A percentile compares a stretch with the other conserved stretches of the same genome.
These are phyloP conservation scores for Nezara viridula DNA, from an alignment of 2,888 invertebrate species.

Conservation along the genomic window DNA sequence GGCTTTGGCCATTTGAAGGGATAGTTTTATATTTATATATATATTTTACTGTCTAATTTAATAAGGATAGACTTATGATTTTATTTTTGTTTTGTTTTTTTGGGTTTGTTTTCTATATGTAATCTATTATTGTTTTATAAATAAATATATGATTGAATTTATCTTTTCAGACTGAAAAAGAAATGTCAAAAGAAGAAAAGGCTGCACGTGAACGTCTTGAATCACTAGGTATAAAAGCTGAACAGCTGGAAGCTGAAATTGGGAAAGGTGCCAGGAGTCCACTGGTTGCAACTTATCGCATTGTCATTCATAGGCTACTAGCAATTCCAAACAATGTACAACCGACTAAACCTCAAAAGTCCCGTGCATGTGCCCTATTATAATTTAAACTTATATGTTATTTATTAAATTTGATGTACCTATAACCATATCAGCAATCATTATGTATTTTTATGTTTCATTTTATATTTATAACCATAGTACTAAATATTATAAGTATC, in stretches of 20 bases:
- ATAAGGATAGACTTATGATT: neutral
- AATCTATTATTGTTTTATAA: neutral
- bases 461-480: neutral
- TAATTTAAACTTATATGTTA: neutral
- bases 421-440: neutral
- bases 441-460: neutral
- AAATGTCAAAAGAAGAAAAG: constrained; percentile 65
- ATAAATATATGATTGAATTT: neutral
- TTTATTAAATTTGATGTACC: constrained; percentile 8
- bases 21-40: no score
- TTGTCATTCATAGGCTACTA: constrained; percentile 75
- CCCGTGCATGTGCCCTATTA: constrained; percentile 62
- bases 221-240: constrained; percentile 75
- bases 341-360: constrained; percentile 64
- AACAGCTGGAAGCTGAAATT: constrained; percentile 73
- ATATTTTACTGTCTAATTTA: neutral
- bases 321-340: constrained; percentile 63
- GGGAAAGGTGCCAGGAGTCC: constrained; percentile 76
- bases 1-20: no score
- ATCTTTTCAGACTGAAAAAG: constrained; percentile 60
- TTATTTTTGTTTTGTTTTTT: neutral
- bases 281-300: constrained; percentile 80
- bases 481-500: neutral
- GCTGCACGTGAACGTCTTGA: constrained; percentile 68
- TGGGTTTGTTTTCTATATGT: neutral